Percentiles rank a stretch among this genome's conserved stretches.
phyloP scores from a whole-genome alignment of 1,140 invertebrate species.

The Eupeodes corollae region DNA sequence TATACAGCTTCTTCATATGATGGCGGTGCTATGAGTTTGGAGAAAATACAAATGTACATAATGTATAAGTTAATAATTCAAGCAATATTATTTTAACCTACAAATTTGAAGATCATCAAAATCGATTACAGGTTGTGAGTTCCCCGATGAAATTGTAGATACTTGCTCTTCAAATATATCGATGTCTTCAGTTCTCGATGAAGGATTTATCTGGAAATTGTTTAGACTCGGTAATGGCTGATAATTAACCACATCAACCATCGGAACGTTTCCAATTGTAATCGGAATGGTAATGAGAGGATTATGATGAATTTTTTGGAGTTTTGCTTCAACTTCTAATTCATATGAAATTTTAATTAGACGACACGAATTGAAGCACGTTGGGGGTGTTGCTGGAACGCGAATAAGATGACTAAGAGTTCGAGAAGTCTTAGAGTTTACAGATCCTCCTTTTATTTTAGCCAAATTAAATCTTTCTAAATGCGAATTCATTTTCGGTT shows the following conservation, averaged over 20 bases:
- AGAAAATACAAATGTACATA: background rate
- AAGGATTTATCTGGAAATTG: no score
- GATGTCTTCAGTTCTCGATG: no score
- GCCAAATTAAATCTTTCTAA: slow-evolving; percentile 43
- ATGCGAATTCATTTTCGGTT: slow-evolving; percentile 43
- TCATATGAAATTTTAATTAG: slow-evolving; percentile 60
- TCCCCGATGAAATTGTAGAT: no score
- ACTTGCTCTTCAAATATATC: no score
- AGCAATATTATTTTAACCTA: background rate
- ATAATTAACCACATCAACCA: slow-evolving; percentile 21
- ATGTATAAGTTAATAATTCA: background rate
- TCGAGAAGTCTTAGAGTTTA: slow-evolving; percentile 34
- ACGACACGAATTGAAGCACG: slow-evolving; percentile 49
- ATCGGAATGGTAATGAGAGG: slow-evolving; percentile 39
- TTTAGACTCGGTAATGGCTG: slow-evolving; percentile 7
- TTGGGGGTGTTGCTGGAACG: slow-evolving; percentile 55
- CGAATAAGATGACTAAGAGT: slow-evolving; percentile 36
- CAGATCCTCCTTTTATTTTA: slow-evolving; percentile 39
- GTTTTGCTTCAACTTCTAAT: slow-evolving; percentile 43
- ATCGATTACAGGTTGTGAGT: background rate
- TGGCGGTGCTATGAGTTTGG: slow-evolving; percentile 10
- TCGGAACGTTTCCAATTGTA: slow-evolving; percentile 46
- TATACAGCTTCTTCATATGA: slow-evolving; percentile 24
- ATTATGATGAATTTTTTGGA: slow-evolving; percentile 38
- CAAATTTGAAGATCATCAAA: background rate